Evolutionary conservation across 2,797 vertebrate genomes (phyloP).

Genomic region (Tamandua tetradactyla): DNA sequence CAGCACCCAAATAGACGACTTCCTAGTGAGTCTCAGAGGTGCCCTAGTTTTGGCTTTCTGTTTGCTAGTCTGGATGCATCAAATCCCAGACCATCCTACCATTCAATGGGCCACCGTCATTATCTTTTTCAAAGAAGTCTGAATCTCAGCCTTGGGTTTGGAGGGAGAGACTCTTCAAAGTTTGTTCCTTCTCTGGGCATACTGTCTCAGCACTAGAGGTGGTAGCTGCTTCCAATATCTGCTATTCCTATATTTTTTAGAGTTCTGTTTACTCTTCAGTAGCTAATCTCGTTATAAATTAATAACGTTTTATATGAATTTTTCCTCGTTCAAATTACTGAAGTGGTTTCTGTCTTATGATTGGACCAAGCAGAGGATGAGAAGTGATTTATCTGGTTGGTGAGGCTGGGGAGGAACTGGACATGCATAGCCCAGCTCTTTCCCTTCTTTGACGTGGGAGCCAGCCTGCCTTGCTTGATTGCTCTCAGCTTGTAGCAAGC

Average conservation of each 20-base stretch:
- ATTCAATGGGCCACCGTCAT: neutral
- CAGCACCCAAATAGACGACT: neutral
- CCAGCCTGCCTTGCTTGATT: neutral
- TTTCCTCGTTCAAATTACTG: neutral
- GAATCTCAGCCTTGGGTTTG: neutral
- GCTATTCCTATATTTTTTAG: neutral
- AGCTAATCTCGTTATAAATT: neutral
- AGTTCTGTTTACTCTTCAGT: neutral
- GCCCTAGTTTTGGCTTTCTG: neutral
- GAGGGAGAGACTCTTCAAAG: neutral
- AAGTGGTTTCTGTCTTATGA: neutral
- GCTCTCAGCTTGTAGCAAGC: neutral
- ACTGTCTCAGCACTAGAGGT: neutral
- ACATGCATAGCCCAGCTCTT: neutral
- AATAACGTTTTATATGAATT: slow-evolving; percentile 15
- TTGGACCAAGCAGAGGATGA: neutral
- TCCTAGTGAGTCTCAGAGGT: neutral
- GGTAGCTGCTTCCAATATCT: neutral
- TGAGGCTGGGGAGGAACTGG: neutral
- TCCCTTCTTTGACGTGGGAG: neutral
- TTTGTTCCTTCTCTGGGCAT: neutral
- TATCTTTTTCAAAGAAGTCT: neutral
- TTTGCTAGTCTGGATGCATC: neutral
- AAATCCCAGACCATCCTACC: neutral
- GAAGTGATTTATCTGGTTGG: neutral